Evolutionary conservation across 2,888 invertebrate species (phyloP).

Genomic region (Danaus chrysippus): DNA sequence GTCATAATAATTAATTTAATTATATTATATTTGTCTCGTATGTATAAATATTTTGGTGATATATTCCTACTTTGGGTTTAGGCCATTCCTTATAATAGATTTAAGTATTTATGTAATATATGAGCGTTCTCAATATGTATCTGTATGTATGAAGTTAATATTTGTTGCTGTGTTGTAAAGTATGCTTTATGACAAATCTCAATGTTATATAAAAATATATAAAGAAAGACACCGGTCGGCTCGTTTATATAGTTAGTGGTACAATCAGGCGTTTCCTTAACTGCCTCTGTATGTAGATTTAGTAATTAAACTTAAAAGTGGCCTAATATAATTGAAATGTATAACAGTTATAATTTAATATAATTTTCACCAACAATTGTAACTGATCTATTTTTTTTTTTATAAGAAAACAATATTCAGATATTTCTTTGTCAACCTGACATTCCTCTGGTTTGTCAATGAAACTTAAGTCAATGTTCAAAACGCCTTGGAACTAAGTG

Average conservation of each 20-base stretch:
- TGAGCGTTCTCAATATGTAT: not conserved
- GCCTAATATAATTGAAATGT: not conserved
- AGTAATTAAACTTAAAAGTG: not conserved
- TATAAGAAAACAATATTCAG: not conserved
- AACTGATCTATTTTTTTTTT: not conserved
- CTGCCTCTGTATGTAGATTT: not conserved
- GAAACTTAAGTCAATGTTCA: too few species aligned
- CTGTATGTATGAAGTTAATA: not conserved
- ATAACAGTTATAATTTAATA: too few species aligned
- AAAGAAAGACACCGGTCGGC: not conserved
- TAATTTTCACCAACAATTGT: not conserved
- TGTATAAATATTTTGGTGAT: conserved; percentile 1
- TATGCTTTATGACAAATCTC: not conserved
- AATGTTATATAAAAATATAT: not conserved
- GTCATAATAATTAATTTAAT: conserved; percentile 8
- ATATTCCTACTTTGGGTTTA: conserved; percentile 7
- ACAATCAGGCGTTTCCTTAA: not conserved
- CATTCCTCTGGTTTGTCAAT: not conserved
- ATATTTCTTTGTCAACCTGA: not conserved
- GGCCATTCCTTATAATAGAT: conserved; percentile 7
- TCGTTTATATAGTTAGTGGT: not conserved
- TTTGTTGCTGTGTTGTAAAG: not conserved
- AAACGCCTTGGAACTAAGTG: too few species aligned
- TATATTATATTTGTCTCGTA: not conserved
- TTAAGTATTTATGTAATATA: conserved; percentile 4